A percentile compares a stretch with the other conserved stretches of the same genome.
These are phyloP conservation scores for Octopus sinensis DNA, from an alignment of 1,140 invertebrate genomes.

Conservation along the genomic window DNA sequence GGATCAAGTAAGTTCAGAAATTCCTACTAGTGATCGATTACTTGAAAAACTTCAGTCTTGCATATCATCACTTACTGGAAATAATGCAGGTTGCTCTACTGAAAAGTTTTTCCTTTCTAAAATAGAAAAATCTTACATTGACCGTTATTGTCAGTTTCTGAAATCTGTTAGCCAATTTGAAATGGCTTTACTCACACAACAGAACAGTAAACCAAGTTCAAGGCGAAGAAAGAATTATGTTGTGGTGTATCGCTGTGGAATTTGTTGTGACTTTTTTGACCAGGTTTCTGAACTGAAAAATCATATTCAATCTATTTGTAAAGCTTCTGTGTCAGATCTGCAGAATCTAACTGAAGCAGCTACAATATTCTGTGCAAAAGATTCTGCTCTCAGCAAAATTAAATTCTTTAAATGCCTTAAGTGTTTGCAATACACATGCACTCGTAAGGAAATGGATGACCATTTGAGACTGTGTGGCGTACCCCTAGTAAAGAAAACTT, in stretches of 20 bases:
- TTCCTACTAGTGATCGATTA: background rate
- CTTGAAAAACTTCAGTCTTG: background rate
- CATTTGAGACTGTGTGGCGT: slow-evolving; percentile 11
- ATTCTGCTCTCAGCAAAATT: background rate
- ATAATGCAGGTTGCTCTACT: background rate
- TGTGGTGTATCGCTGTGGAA: slow-evolving; percentile 9
- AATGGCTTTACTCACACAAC: background rate
- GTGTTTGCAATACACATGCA: slow-evolving; percentile 8
- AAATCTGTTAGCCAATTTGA: background rate
- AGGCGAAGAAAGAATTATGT: background rate
- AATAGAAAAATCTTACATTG: slow-evolving; percentile 3
- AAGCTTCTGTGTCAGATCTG: background rate
- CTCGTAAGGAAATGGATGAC: slow-evolving; percentile 10
- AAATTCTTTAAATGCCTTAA: slow-evolving; percentile 13
- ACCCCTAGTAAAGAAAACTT: background rate
- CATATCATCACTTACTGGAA: background rate
- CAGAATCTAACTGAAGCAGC: background rate
- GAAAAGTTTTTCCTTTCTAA: background rate
- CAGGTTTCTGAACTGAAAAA: background rate
- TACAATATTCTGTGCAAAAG: background rate
- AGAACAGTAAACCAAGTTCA: background rate
- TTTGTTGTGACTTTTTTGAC: slow-evolving; percentile 16
- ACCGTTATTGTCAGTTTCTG: slow-evolving; percentile 1
- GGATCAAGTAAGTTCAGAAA: background rate
- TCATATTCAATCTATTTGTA: slow-evolving; percentile 2